Conservation (phyloP, 1,140 invertebrate species). For the Dendroctonus valens region DNA sequence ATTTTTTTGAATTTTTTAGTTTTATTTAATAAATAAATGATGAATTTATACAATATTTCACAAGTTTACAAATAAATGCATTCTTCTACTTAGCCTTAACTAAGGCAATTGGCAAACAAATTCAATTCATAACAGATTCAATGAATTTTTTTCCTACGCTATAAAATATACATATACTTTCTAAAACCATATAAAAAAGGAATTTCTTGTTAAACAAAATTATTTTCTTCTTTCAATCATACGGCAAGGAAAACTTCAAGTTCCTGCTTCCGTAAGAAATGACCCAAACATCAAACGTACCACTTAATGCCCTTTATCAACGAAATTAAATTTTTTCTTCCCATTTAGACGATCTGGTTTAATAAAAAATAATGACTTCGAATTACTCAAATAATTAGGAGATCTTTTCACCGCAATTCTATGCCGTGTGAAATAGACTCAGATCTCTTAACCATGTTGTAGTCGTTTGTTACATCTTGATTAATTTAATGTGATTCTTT, state of each 20-base stretch:
- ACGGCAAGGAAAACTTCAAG: too few relatives aligned
- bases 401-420: conserved; percentile 14
- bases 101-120: too few relatives aligned
- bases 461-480: conserved; percentile 27
- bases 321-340: conserved; percentile 1
- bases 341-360: conserved; percentile 9
- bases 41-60: not conserved
- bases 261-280: not conserved
- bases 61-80: not conserved
- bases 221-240: too few relatives aligned
- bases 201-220: too few relatives aligned
- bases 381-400: conserved; percentile 30
- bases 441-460: conserved; percentile 11
- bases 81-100: not conserved
- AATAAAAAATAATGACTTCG: conserved; percentile 17
- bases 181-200: too few relatives aligned
- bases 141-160: too few relatives aligned
- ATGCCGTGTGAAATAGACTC: conserved; percentile 15
- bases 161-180: too few relatives aligned
- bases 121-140: too few relatives aligned
- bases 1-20: too few relatives aligned
- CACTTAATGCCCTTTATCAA: conserved; percentile 11
- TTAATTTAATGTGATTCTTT: conserved; percentile 23
- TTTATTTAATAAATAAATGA: too few relatives aligned
- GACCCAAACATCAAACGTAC: conserved; percentile 3